These are phyloP conservation scores for Ataeniobius toweri DNA, from an alignment of 2,797 vertebrate genomes.

Conservation along the genomic window DNA sequence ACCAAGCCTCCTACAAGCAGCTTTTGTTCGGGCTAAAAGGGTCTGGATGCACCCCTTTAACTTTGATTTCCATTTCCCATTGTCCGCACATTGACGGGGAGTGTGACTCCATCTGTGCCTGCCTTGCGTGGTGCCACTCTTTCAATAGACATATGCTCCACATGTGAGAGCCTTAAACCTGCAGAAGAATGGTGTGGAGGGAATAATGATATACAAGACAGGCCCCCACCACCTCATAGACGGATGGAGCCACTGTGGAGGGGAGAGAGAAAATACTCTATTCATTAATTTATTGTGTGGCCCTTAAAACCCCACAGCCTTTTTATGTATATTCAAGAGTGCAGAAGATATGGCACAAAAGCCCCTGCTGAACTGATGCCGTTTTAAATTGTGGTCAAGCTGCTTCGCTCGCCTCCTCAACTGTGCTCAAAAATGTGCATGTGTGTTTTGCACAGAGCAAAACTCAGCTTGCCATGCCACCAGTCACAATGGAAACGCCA, in stretches of 20 bases:
- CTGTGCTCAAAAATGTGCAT: conserved; percentile 56
- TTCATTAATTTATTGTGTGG: conserved; percentile 81
- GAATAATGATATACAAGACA: conserved; percentile 76
- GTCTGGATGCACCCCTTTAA: conserved; percentile 85
- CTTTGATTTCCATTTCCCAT: conserved; percentile 87
- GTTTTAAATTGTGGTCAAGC: conserved; percentile 82
- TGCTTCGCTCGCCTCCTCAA: conserved; percentile 77
- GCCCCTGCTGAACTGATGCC: conserved; percentile 72
- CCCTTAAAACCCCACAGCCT: conserved; percentile 71
- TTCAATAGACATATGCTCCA: conserved; percentile 87
- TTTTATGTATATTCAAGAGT: conserved; percentile 82
- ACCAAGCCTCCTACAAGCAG: conserved; percentile 93
- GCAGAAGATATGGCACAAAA: conserved; percentile 80
- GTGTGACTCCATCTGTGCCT: conserved; percentile 90
- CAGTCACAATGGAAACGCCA: conserved; percentile 52
- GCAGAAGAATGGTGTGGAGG: conserved; percentile 74
- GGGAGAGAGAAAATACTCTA: conserved; percentile 64
- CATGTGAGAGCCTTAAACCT: conserved; percentile 79
- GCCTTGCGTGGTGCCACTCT: conserved; percentile 84
- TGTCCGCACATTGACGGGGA: conserved; percentile 82
- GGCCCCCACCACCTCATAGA: conserved; percentile 64
- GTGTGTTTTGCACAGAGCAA: conserved; percentile 60
- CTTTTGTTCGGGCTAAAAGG: conserved; percentile 87
- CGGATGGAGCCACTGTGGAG: conserved; percentile 38
- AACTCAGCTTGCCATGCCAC: conserved; percentile 55